phyloP scores from a whole-genome alignment of 2,113 vertebrate species.

The Tragulus kanchil region DNA sequence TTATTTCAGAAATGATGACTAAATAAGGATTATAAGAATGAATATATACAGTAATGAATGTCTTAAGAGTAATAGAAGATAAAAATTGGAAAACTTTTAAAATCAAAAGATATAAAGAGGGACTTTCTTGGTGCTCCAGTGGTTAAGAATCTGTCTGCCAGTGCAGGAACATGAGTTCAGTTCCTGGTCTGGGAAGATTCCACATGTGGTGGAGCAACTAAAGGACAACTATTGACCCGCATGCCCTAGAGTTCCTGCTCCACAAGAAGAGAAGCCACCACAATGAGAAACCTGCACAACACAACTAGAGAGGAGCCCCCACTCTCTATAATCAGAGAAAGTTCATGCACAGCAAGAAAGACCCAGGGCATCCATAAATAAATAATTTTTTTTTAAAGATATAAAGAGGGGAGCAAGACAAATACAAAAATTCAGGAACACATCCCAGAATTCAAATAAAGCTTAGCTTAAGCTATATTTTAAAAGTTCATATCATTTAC shows the following conservation, averaged over 20 bases:
- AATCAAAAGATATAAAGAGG: neutral
- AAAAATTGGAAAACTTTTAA: neutral
- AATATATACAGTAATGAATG: neutral
- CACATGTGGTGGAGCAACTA: neutral
- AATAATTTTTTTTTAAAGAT: neutral
- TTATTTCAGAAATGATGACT: conserved; percentile 11
- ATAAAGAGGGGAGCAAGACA: neutral
- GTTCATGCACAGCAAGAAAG: neutral
- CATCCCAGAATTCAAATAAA: neutral
- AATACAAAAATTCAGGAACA: neutral
- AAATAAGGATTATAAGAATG: neutral
- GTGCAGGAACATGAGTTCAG: neutral
- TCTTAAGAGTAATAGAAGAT: neutral
- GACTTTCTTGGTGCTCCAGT: neutral
- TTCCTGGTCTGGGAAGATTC: neutral
- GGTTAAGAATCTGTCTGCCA: neutral
- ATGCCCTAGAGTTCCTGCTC: neutral
- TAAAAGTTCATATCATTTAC: neutral
- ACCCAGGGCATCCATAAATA: neutral
- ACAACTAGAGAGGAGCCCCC: neutral
- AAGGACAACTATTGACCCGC: neutral
- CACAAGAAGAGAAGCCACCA: neutral
- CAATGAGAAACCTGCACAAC: neutral
- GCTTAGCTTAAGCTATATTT: conserved; percentile 9
- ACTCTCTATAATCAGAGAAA: neutral